These are phyloP conservation scores for Meda fulgida DNA, from an alignment of 2,797 vertebrate species.

Conservation along the genomic window DNA sequence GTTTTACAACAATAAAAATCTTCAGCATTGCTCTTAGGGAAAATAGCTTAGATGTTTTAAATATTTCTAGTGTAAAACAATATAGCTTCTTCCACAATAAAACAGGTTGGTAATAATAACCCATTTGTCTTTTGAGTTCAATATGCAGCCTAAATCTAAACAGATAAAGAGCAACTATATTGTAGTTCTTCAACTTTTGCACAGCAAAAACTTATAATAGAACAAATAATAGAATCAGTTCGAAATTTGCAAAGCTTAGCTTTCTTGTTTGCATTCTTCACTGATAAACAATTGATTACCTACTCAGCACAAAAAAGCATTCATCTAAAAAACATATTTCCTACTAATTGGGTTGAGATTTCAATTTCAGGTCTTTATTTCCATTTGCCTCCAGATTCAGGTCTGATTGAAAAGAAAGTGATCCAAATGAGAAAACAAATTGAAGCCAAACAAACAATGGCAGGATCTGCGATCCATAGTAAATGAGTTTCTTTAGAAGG, in stretches of 20 bases:
- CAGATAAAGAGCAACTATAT: slow-evolving; percentile 13
- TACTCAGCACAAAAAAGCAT: slow-evolving; percentile 54
- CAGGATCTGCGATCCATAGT: slow-evolving; percentile 45
- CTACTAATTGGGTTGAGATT: slow-evolving; percentile 56
- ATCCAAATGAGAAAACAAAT: slow-evolving; percentile 61
- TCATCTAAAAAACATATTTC: slow-evolving; percentile 54
- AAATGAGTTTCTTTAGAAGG: slow-evolving; percentile 46
- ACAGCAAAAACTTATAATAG: slow-evolving; percentile 19
- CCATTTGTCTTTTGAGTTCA: slow-evolving; percentile 26
- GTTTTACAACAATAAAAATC: slow-evolving; percentile 7
- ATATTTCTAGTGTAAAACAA: slow-evolving; percentile 28
- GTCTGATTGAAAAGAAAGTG: slow-evolving; percentile 61
- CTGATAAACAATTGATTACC: slow-evolving; percentile 62
- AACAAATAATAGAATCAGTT: slow-evolving; percentile 23
- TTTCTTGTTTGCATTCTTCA: slow-evolving; percentile 53
- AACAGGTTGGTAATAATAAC: slow-evolving; percentile 45
- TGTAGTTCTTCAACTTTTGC: slow-evolving; percentile 3
- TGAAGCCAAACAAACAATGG: slow-evolving; percentile 23
- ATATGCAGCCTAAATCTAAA: slow-evolving; percentile 2
- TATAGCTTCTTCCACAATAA: slow-evolving; percentile 29
- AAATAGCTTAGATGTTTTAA: slow-evolving; percentile 1
- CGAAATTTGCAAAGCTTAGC: slow-evolving; percentile 28
- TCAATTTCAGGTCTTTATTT: slow-evolving; percentile 62
- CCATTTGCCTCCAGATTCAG: slow-evolving; percentile 60
- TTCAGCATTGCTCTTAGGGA: neutral